Conservation (phyloP, 1,140 invertebrate species). For the Ectropis grisescens region DNA sequence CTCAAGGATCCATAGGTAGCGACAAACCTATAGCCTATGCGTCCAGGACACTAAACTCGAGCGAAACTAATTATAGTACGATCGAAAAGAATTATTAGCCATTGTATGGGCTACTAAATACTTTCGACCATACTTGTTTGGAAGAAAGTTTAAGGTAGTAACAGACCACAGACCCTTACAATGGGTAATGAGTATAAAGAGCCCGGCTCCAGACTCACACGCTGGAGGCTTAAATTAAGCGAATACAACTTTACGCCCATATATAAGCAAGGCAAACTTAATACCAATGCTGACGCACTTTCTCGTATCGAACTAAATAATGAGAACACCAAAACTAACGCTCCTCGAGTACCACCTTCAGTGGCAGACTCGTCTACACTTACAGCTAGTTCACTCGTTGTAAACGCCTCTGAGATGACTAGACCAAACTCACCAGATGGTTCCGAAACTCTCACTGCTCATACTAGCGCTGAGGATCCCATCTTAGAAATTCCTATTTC, state of each 20-base stretch:
- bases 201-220: slow-evolving; percentile 4
- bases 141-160: slow-evolving; percentile 1
- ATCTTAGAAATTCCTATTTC: slow-evolving; percentile 12
- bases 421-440: not conserved
- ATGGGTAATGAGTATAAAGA: slow-evolving; percentile 5
- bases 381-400: too few relatives aligned
- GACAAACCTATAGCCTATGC: slow-evolving; percentile 11
- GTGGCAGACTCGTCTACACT: too few relatives aligned
- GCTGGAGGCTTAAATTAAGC: slow-evolving; percentile 7
- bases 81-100: slow-evolving; percentile 1
- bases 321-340: slow-evolving; percentile 4
- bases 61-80: too few relatives aligned
- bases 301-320: slow-evolving; percentile 6
- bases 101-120: slow-evolving; percentile 4
- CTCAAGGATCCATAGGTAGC: slow-evolving; percentile 8
- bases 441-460: slow-evolving; percentile 4
- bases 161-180: slow-evolving; percentile 6
- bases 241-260: slow-evolving; percentile 6
- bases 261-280: slow-evolving; percentile 4
- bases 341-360: not conserved
- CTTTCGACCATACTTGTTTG: slow-evolving; percentile 2
- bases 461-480: slow-evolving; percentile 9
- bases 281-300: slow-evolving; percentile 5
- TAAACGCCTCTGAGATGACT: slow-evolving; percentile 5
- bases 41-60: slow-evolving; percentile 10